Percentiles rank a stretch among this genome's conserved stretches.
Conservation (phyloP, 2,888 invertebrate species). For the Pollenia griseotomentosa region DNA sequence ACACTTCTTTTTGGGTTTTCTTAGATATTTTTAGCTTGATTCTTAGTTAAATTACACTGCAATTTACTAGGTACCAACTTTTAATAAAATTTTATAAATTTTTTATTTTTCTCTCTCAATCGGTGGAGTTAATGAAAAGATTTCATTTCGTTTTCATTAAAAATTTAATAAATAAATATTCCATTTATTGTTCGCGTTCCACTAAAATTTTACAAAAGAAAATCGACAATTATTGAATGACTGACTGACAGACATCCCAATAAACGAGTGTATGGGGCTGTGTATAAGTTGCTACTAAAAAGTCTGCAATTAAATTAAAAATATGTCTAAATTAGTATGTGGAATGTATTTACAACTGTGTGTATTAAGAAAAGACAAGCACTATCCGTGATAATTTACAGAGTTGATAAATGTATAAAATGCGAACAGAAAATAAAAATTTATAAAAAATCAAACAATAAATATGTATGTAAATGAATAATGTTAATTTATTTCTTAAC, state of each 20-base stretch:
- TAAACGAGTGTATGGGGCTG: constrained; percentile 46
- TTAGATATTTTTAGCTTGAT: constrained; percentile 29
- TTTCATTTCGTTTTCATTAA: constrained; percentile 14
- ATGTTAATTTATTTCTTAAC: neutral
- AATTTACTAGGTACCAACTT: neutral
- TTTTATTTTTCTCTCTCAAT: constrained; percentile 6
- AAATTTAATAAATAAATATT: constrained; percentile 45
- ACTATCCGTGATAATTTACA: neutral
- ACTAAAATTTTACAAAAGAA: constrained; percentile 43
- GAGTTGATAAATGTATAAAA: neutral
- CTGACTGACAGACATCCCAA: constrained; percentile 43
- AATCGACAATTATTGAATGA: constrained; percentile 48
- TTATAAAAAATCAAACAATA: neutral
- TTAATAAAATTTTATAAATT: constrained; percentile 27
- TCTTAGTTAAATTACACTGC: constrained; percentile 9
- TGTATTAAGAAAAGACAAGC: neutral
- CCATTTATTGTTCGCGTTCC: constrained; percentile 43
- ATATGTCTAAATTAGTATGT: constrained; percentile 25
- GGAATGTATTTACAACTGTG: constrained; percentile 61
- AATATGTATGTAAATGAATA: neutral
- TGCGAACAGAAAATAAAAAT: neutral
- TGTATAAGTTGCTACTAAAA: constrained; percentile 52
- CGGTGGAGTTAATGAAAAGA: constrained; percentile 1
- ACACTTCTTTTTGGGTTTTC: constrained; percentile 15
- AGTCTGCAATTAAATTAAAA: constrained; percentile 20